These are phyloP conservation scores for Leptopilina myrica DNA, from an alignment of 2,888 invertebrate species.

Conservation along the genomic window DNA sequence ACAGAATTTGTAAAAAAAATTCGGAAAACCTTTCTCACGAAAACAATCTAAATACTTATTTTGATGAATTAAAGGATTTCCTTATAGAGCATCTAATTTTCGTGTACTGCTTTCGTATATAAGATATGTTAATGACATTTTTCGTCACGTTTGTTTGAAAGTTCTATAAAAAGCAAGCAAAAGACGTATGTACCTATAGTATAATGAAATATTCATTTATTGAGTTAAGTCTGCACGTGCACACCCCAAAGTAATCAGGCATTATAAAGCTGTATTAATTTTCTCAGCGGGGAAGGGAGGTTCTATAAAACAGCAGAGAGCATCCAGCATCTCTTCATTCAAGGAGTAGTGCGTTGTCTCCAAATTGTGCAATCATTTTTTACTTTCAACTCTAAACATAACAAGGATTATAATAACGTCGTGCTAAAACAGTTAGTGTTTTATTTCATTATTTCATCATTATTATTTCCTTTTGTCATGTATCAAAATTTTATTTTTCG, in stretches of 20 bases:
- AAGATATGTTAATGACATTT: slow-evolving; percentile 5
- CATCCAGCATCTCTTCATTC: slow-evolving; percentile 66
- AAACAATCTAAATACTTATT: neutral
- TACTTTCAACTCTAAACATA: neutral
- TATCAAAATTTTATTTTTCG: neutral
- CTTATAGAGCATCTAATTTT: slow-evolving; percentile 2
- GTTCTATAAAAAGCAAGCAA: slow-evolving; percentile 21
- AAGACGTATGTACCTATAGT: neutral
- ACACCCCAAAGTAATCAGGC: slow-evolving; percentile 18
- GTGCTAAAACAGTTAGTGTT: neutral
- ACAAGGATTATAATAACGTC: neutral
- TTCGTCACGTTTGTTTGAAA: slow-evolving; percentile 10
- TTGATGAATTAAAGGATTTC: slow-evolving; percentile 11
- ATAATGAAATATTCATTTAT: slow-evolving; percentile 36
- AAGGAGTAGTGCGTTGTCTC: slow-evolving; percentile 45
- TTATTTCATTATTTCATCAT: no score
- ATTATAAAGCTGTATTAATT: slow-evolving; percentile 50
- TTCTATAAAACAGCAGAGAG: slow-evolving; percentile 67
- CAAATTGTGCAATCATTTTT: neutral
- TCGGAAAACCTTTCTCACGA: neutral
- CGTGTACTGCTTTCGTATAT: neutral
- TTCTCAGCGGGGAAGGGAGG: slow-evolving; percentile 61
- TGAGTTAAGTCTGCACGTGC: slow-evolving; percentile 29
- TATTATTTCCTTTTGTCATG: neutral
- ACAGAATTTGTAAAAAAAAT: no score